phyloP scores from a whole-genome alignment of 1,140 invertebrate genomes.

The Hirudo medicinalis region DNA sequence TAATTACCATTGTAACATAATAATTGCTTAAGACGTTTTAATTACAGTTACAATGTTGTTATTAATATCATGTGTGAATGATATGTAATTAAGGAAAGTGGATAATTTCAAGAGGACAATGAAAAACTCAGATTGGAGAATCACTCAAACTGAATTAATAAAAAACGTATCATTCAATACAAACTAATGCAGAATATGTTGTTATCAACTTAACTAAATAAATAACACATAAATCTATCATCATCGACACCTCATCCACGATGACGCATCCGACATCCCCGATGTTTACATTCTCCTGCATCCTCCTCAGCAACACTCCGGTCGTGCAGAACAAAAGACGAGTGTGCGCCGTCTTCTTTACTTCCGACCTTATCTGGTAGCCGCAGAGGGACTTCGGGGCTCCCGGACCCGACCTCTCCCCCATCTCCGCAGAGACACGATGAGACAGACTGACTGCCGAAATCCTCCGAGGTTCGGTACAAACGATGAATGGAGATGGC shows the following conservation, averaged over 20 bases:
- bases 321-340: constrained; percentile 36
- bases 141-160: too few relatives aligned
- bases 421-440: constrained; percentile 78
- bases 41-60: too few relatives aligned
- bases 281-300: constrained; percentile 46
- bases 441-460: constrained; percentile 89
- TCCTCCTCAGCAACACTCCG: constrained; percentile 37
- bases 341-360: constrained; percentile 13
- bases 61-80: too few relatives aligned
- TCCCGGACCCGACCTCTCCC: constrained; percentile 38
- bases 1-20: too few relatives aligned
- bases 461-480: constrained; percentile 90
- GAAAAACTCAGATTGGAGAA: too few relatives aligned
- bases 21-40: too few relatives aligned
- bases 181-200: too few relatives aligned
- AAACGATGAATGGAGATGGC: constrained; percentile 59
- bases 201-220: too few relatives aligned
- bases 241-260: constrained; percentile 34
- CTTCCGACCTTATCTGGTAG: constrained; percentile 32
- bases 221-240: not conserved
- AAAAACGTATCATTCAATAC: too few relatives aligned
- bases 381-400: constrained; percentile 31
- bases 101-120: too few relatives aligned
- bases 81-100: too few relatives aligned
- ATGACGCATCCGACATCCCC: constrained; percentile 32